A percentile compares a stretch with the other conserved stretches of the same genome.
Conservation (phyloP, 2,888 invertebrate species). For the Cephus spinipes region DNA sequence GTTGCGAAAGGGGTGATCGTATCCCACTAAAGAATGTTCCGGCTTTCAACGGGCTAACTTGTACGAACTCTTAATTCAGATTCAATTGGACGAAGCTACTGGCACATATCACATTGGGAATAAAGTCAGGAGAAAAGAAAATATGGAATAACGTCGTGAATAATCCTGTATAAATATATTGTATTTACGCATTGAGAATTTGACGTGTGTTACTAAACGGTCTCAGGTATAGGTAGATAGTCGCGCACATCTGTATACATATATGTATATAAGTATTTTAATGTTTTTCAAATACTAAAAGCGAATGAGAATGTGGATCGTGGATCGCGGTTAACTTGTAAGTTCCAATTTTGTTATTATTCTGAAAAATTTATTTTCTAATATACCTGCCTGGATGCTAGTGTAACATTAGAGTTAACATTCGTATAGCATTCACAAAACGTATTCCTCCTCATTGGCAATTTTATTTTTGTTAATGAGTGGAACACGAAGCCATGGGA, state of each 20-base stretch:
- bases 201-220: constrained; percentile 9
- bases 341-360: neutral
- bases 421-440: neutral
- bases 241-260: neutral
- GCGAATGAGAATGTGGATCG: neutral
- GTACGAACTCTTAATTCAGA: too few species aligned
- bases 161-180: neutral
- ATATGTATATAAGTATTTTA: neutral
- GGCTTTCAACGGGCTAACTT: too few species aligned
- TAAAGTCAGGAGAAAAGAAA: too few species aligned
- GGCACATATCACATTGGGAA: too few species aligned
- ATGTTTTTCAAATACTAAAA: neutral
- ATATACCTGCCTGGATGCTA: neutral
- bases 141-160: neutral
- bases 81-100: too few species aligned
- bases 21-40: too few species aligned
- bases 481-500: neutral
- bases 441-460: neutral
- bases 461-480: neutral
- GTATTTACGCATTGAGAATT: constrained; percentile 3
- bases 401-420: neutral
- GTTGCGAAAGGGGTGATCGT: neutral
- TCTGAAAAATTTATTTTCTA: neutral
- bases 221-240: constrained; percentile 1
- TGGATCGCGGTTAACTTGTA: neutral